Conservation (phyloP, 1,140 invertebrate species). For the Orchesella cincta region DNA sequence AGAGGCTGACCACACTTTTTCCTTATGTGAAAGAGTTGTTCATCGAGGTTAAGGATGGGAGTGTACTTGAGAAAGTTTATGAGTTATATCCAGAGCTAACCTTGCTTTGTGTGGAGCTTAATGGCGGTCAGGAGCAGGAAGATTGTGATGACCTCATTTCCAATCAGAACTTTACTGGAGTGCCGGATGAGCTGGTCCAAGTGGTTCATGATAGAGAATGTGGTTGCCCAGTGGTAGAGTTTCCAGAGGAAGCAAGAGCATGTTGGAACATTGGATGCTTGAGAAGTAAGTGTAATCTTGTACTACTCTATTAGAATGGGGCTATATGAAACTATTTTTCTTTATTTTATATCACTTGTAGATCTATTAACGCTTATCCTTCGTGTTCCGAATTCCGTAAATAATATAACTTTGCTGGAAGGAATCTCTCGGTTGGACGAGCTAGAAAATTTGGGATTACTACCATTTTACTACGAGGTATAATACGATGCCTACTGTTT, state of each 20-base stretch:
- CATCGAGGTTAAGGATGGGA: background rate
- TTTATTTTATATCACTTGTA: too few relatives aligned
- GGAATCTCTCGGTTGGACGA: slow-evolving; percentile 12
- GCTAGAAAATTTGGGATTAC: background rate
- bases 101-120: background rate
- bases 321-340: too few relatives aligned
- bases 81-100: background rate
- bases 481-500: background rate
- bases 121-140: background rate
- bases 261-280: background rate
- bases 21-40: slow-evolving; percentile 5
- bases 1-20: slow-evolving; percentile 6
- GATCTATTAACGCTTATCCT: background rate
- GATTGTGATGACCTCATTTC: background rate
- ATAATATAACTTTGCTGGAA: slow-evolving; percentile 12
- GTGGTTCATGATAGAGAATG: background rate
- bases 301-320: too few relatives aligned
- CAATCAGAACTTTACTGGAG: slow-evolving; percentile 9
- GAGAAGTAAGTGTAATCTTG: slow-evolving; percentile 6
- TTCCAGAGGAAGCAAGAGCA: slow-evolving; percentile 7
- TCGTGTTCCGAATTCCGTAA: background rate
- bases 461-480: slow-evolving; percentile 10
- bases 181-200: background rate
- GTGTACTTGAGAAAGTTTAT: background rate
- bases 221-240: background rate